A percentile compares a stretch with the other conserved stretches of the same genome.
Evolutionary conservation across 1,140 invertebrate genomes (phyloP).

Genomic region (Trissolcus basalis): DNA sequence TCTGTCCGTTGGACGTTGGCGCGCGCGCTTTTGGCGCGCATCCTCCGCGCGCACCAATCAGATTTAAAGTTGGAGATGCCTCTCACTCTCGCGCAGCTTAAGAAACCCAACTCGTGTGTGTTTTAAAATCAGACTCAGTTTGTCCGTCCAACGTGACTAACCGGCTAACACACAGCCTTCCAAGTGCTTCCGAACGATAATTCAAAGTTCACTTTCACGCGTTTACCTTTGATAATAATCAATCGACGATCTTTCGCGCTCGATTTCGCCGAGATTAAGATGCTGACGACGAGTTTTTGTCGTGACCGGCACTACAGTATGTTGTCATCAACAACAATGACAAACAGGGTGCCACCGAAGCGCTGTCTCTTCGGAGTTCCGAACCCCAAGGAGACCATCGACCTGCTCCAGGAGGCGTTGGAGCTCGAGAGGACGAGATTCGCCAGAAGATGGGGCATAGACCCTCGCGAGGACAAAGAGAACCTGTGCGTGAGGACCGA

Average conservation of each 20-base stretch:
- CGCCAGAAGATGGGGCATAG: slow-evolving; percentile 69
- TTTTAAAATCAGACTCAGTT: slow-evolving; percentile 62
- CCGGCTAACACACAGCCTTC: slow-evolving; percentile 45
- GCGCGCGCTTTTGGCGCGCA: slow-evolving; percentile 71
- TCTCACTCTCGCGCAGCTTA: slow-evolving; percentile 10
- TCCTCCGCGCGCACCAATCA: slow-evolving; percentile 70
- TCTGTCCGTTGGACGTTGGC: slow-evolving; percentile 47
- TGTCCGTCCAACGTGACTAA: slow-evolving; percentile 53
- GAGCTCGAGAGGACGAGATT: slow-evolving; percentile 69
- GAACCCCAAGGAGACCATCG: slow-evolving; percentile 68
- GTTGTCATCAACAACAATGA: slow-evolving; percentile 61
- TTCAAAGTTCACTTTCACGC: slow-evolving; percentile 3
- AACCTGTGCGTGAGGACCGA: slow-evolving; percentile 59
- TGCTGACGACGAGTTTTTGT: slow-evolving; percentile 70
- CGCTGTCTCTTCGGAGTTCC: slow-evolving; percentile 69
- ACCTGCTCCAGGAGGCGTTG: slow-evolving; percentile 68
- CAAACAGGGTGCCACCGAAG: slow-evolving; percentile 65
- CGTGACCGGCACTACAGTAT: slow-evolving; percentile 69
- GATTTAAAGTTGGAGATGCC: slow-evolving; percentile 64
- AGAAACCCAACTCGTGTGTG: slow-evolving; percentile 59
- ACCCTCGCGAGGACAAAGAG: slow-evolving; percentile 71
- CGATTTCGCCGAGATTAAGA: slow-evolving; percentile 23
- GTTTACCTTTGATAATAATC: neutral
- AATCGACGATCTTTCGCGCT: too few relatives aligned
- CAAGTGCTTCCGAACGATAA: slow-evolving; percentile 3